Evolutionary conservation across 2,113 vertebrate species (phyloP), one percentile per base, ranked within the genome.

Genomic region (Hydropotes inermis): DNA sequence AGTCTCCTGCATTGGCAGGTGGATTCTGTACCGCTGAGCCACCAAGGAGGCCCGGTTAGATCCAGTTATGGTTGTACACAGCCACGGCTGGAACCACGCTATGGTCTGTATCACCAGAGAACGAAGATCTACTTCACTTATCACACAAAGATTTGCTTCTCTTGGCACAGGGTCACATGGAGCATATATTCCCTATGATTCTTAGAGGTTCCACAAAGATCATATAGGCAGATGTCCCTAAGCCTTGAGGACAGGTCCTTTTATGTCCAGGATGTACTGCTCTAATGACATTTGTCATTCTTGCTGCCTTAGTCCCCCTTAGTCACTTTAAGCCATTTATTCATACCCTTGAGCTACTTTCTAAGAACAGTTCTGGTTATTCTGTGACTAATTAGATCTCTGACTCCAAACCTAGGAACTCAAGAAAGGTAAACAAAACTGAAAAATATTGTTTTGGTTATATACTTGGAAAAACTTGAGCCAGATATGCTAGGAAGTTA

Each of bases 351-450:
- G 91, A 98, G 96, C 94, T 98, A 97, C 97, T 97, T 97, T 97
- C 91, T 95, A 97, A 98, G 98, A 98, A 98, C 87, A 98, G 79
- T 76, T 92, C 33, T 95, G 92, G 89, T 97, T 98, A 98, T 98
- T 98, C 97, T 98, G 91, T 98, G 79, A 95, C 43, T 76, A 94
- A 98, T 95, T 96, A 98, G 97, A 98, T 94, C 84, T 98, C 85
- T 96, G 96, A 98, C 93, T 94, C 50, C 88, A 94, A 98, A 98
- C 95, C 96, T 95, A 98, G 97, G 50, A 95, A 95, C 47, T 11
- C 52, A 93, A 89, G 25, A 92, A 82, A 58, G 25, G 21, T 89
- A 97, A 97, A 94, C 17, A 96, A 89, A 98, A 87, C n/a, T 64
- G 43, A 92, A 82, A 97, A 85, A 43, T 61, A 91, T 2, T 3